Conservation (phyloP, 2,888 invertebrate species). For the Salticus scenicus region DNA sequence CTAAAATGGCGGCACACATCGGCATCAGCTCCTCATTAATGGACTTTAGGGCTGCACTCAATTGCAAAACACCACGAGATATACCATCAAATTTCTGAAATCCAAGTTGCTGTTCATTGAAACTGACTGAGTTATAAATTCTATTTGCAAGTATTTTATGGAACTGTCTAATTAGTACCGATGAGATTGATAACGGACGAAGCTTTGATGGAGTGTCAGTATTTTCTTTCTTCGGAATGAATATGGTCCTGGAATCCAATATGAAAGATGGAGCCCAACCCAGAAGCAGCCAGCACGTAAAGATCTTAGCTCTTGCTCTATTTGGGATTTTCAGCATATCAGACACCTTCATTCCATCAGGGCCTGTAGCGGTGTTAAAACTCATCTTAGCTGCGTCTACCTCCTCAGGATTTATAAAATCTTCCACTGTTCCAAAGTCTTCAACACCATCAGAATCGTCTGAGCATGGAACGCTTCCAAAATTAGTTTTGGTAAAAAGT, state of each 20-base stretch:
- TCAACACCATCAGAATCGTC: not conserved
- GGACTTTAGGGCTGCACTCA: not conserved
- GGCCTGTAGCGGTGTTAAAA: not conserved
- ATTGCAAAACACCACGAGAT: not conserved
- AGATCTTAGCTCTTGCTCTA: not conserved
- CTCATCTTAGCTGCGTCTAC: not conserved
- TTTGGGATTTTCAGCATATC: not conserved
- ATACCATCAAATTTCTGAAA: slow-evolving; percentile 2
- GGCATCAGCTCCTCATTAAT: not conserved
- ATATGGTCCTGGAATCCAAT: not conserved
- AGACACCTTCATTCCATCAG: not conserved
- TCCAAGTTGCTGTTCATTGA: not conserved
- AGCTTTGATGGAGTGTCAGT: not conserved
- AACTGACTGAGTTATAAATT: not conserved
- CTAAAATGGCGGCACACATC: not conserved
- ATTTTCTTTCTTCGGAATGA: not conserved
- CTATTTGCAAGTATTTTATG: slow-evolving; percentile 10
- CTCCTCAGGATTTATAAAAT: not conserved
- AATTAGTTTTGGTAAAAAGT: not conserved
- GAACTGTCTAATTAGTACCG: not conserved
- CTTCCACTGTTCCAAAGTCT: no score
- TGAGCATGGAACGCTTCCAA: not conserved
- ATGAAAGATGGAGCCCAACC: not conserved
- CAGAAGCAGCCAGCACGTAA: not conserved
- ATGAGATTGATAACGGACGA: not conserved